Evolutionary conservation across 2,797 vertebrate species (phyloP), one percentile per base, ranked within the genome.

Genomic region (Erithacus rubecula): DNA sequence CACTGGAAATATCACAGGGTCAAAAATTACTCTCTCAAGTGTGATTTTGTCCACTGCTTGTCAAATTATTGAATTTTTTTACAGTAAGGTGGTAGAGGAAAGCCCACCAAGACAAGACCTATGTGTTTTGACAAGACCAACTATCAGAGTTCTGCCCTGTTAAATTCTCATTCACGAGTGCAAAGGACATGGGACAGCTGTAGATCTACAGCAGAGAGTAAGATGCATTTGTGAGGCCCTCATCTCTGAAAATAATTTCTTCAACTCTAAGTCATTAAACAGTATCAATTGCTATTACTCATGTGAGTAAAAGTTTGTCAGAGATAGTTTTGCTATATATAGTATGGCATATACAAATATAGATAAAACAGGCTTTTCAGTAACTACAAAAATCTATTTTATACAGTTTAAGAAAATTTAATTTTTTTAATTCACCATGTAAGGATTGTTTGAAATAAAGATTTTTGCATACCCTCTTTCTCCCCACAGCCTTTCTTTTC

Each of bases 1-100:
- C 10, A 6, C 29, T 75, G 58, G 41, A 83, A 93, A 60, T 68
- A 83, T 7, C 71, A 93, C 41, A 59, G 39, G 47, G 59, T 34
- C 71, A 87, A 80, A 84, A 87, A 56, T 56, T 58, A 83, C 26
- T 53, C 37, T 67, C 17, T 10, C 20, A 88, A 64, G 83, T 64
- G 36, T 81, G 49, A 93, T 83, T 88, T 60, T 93, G 77, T 49
- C 63, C 43, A 26, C 29, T 37, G 6, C 34, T 92, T 76, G 49
- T 70, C 37, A 93, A 86, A 83, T 92, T 53, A 53, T 17, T 91
- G 3, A 23, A 78, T 87, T 88, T 52, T 80, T 83, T 78, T 56
- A 88, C 52, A 59, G 30, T 11, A 43, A 55, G 59, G 49, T 90
- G 44, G 74, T 52, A 46, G 37, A 67, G 62, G 37, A 86, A 91